These are phyloP conservation scores for Chydorus sphaericus DNA, from an alignment of 2,888 invertebrate species.

Conservation along the genomic window DNA sequence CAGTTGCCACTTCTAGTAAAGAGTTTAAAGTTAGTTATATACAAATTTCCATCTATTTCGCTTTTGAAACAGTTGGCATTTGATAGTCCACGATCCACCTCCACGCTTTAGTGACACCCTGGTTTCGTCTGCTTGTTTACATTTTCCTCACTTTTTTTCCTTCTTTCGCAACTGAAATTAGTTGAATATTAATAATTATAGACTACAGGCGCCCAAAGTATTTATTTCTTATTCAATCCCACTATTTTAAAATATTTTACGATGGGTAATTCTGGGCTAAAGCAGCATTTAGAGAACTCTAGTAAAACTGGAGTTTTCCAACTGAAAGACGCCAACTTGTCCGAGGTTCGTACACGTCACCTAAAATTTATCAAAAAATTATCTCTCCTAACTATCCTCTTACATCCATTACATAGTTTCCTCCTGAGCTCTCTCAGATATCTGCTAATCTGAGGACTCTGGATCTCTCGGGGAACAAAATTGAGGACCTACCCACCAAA, in stretches of 20 bases:
- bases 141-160: too few relatives aligned
- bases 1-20: constrained; percentile 43
- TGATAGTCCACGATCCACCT: too few relatives aligned
- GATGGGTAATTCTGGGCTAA: constrained; percentile 83
- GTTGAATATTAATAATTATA: too few relatives aligned
- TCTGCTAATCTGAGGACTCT: constrained; percentile 62
- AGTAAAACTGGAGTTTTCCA: constrained; percentile 90
- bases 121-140: too few relatives aligned
- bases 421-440: constrained; percentile 46
- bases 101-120: too few relatives aligned
- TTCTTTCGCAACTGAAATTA: too few relatives aligned
- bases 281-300: constrained; percentile 86
- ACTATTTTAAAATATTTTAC: constrained; percentile 13
- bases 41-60: background rate
- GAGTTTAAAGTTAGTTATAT: constrained; percentile 14
- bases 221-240: too few relatives aligned
- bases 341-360: constrained; percentile 35
- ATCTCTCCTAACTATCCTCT: constrained; percentile 5
- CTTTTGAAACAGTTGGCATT: too few relatives aligned
- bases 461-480: constrained; percentile 83
- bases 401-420: constrained; percentile 33
- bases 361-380: constrained; percentile 1
- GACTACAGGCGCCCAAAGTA: too few relatives aligned
- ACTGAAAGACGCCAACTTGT: constrained; percentile 64
- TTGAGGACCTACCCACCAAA: constrained; percentile 39